Evolutionary conservation across 2,797 vertebrate genomes (phyloP).

Genomic region (Alcedo atthis): DNA sequence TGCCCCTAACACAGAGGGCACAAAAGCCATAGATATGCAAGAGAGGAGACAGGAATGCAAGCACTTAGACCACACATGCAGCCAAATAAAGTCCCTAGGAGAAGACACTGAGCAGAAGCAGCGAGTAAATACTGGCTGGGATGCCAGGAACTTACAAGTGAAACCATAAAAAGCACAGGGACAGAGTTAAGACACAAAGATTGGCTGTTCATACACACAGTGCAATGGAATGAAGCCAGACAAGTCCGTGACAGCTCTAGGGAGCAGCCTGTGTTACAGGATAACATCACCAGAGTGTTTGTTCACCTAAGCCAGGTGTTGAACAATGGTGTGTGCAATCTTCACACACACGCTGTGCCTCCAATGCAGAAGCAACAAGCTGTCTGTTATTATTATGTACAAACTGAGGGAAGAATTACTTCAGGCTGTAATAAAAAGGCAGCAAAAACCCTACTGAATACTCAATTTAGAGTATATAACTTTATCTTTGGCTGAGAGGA

Average conservation of each 20-base stretch:
- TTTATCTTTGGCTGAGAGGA: not conserved
- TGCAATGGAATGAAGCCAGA: fast-evolving
- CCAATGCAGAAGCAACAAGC: not conserved
- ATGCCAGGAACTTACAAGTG: not conserved
- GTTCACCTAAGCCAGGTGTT: too few species aligned
- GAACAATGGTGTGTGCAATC: not conserved
- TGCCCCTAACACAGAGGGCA: not conserved
- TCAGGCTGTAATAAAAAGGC: not conserved
- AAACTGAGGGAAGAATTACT: not conserved
- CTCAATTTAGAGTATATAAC: not conserved
- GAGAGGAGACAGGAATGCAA: not conserved
- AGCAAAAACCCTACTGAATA: not conserved
- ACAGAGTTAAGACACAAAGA: not conserved
- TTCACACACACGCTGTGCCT: not conserved
- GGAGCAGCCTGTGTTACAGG: too few species aligned
- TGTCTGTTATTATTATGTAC: not conserved
- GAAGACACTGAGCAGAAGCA: not conserved
- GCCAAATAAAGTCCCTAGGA: not conserved
- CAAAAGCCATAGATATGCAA: not conserved
- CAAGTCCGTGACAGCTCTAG: too few species aligned
- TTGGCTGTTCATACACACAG: not conserved
- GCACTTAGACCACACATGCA: fast-evolving
- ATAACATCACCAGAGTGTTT: not conserved
- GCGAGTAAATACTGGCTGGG: not conserved
- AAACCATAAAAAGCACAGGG: not conserved